These are phyloP conservation scores for Drosophila birchii DNA, from an alignment of 2,888 invertebrate genomes.

Conservation along the genomic window DNA sequence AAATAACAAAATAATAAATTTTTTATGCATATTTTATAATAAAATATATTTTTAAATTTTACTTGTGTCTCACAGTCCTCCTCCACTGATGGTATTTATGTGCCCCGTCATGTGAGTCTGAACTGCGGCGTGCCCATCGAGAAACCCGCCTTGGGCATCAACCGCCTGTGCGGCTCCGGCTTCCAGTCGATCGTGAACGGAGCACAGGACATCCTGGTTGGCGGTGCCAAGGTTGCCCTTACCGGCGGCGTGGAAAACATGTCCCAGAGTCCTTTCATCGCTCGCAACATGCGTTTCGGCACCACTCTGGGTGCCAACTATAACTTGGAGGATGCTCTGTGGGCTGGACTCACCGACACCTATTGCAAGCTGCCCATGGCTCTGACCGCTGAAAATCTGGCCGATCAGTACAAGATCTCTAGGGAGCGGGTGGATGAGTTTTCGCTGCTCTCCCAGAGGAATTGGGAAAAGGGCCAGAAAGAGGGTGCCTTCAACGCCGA, in stretches of 20 bases:
- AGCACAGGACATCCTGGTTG: constrained; percentile 95
- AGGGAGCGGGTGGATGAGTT: constrained; percentile 94
- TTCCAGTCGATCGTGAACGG: constrained; percentile 97
- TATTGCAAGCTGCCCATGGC: constrained; percentile 98
- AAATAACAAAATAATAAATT: not conserved
- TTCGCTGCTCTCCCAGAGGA: constrained; percentile 92
- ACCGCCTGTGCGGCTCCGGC: constrained; percentile 98
- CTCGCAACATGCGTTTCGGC: constrained; percentile 94
- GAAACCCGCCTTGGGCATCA: constrained; percentile 93
- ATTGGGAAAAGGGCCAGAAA: constrained; percentile 95
- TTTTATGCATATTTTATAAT: not conserved
- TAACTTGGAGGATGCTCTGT: constrained; percentile 94
- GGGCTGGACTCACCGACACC: constrained; percentile 94
- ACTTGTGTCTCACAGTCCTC: constrained; percentile 86
- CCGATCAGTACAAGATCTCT: constrained; percentile 92
- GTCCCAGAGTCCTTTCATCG: constrained; percentile 95
- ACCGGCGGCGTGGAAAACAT: constrained; percentile 98
- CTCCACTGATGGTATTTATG: constrained; percentile 92
- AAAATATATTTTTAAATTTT: not conserved
- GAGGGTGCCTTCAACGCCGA: constrained; percentile 95
- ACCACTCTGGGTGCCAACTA: constrained; percentile 91
- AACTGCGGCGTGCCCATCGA: constrained; percentile 93
- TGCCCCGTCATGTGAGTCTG: constrained; percentile 95
- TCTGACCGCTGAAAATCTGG: constrained; percentile 96
- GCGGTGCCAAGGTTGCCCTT: constrained; percentile 93